phyloP scores from a whole-genome alignment of 2,113 vertebrate genomes.

The Sturnus vulgaris region DNA sequence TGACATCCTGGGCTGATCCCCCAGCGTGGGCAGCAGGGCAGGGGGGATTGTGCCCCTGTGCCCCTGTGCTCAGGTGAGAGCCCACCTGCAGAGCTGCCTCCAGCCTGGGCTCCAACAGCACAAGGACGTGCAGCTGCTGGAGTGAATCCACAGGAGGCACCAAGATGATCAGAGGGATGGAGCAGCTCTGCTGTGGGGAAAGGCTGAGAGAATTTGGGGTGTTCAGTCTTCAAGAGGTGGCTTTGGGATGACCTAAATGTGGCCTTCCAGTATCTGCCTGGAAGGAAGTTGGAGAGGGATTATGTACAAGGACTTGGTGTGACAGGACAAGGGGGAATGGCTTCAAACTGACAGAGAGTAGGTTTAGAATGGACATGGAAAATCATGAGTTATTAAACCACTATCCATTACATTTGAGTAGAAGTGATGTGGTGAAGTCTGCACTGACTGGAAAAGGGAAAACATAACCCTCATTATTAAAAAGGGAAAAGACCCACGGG shows the following conservation, averaged over 20 bases:
- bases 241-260: not conserved
- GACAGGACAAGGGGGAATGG: not conserved
- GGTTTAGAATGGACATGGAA: not conserved
- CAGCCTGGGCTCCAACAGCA: not conserved
- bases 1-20: not conserved
- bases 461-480: not conserved
- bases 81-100: not conserved
- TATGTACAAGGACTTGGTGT: not conserved
- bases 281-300: not conserved
- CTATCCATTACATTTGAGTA: not conserved
- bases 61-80: not conserved
- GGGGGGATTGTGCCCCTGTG: not conserved
- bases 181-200: too few relatives aligned
- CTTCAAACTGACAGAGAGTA: not conserved
- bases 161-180: accelerated
- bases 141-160: accelerated
- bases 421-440: not conserved
- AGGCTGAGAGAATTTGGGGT: not conserved
- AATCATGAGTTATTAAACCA: not conserved
- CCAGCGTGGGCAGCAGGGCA: accelerated
- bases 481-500: not conserved
- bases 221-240: not conserved
- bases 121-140: not conserved
- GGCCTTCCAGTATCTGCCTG: not conserved
- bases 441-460: not conserved